These are phyloP conservation scores for Microchrysa polita DNA, from an alignment of 2,888 invertebrate genomes.

Conservation along the genomic window DNA sequence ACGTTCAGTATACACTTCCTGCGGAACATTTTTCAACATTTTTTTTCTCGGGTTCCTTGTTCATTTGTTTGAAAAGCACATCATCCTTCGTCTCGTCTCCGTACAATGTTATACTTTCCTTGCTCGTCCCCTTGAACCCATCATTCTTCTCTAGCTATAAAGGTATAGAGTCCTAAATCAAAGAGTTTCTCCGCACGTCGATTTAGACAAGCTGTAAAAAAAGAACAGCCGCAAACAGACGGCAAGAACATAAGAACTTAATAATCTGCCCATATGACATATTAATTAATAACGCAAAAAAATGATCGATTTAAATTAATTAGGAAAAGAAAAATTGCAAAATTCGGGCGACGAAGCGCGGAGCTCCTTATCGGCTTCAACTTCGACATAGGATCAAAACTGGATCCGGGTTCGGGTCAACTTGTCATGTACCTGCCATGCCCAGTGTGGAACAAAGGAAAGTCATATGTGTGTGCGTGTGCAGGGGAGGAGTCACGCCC, in stretches of 20 bases:
- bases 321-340: conserved; percentile 39
- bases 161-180: conserved; percentile 18
- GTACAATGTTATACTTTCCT: not conserved
- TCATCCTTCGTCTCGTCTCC: not conserved
- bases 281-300: conserved; percentile 47
- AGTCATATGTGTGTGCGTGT: not conserved
- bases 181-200: conserved; percentile 1
- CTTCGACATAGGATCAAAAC: conserved; percentile 32
- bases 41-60: conserved; percentile 23
- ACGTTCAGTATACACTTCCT: conserved; percentile 23
- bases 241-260: conserved; percentile 37
- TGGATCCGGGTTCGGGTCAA: conserved; percentile 18
- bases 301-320: conserved; percentile 51
- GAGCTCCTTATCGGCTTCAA: conserved; percentile 32
- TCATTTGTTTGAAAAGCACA: conserved; percentile 30
- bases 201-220: not conserved
- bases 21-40: conserved; percentile 5
- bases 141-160: no score
- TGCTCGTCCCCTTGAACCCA: not conserved
- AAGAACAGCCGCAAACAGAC: conserved; percentile 26
- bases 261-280: conserved; percentile 45
- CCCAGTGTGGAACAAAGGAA: conserved; percentile 10
- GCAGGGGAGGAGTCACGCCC: conserved; percentile 18
- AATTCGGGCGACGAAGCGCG: conserved; percentile 18
- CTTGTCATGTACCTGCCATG: not conserved